Evolutionary conservation across 2,113 vertebrate genomes (phyloP), one percentile per base, ranked within the genome.

Genomic region (Psammodynastes pulverulentus): DNA sequence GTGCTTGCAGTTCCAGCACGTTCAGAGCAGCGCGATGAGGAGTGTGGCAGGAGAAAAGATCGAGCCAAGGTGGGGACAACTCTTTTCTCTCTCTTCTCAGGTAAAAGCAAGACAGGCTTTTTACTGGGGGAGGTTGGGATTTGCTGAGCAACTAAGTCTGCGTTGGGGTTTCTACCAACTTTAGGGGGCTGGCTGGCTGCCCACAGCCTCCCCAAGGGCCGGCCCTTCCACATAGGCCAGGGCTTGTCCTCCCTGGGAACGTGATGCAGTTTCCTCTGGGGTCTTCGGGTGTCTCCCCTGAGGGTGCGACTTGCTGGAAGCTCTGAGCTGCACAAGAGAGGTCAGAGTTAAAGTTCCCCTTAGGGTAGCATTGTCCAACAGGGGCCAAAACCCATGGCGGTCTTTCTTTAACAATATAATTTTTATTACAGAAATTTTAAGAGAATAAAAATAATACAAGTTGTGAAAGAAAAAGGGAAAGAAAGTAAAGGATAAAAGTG

Each of bases 1-100:
- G 7, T 93, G 45, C 17, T 94, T 98, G 89, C 97, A 99, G 99
- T 99, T 99, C 96, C 99, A 99, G 96, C 97, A 98, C 52, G 98
- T 99, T 88, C 99, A 99, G 97, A 99, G 94, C 97, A 98, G 98
- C 96, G 98, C 99, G 98, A 98, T 99, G 97, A 98, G 98, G 97
- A 99, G 97, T 49, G 95, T 98, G 84, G 95, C 98, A 10, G 94
- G 97, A 17, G 99, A 99, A 92, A 98, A 97, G 97, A 98, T 99
- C 19, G 99, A 99, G 93, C 98, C 99, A 92, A 98, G 98, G 99
- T 99, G 96, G 23, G 86, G 26, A 5, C 62, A 23, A 53, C 92
- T 86, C 17, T 85, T 13, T 52, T 19, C 29, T 12, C 10, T 89
- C 48, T 49, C 12, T 85, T 62, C 24, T 45, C 23, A 5, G 39